Percentiles rank a stretch among this genome's conserved stretches.
Evolutionary conservation across 2,797 vertebrate genomes (phyloP).

Genomic region (Dendrocincla tyrannina): DNA sequence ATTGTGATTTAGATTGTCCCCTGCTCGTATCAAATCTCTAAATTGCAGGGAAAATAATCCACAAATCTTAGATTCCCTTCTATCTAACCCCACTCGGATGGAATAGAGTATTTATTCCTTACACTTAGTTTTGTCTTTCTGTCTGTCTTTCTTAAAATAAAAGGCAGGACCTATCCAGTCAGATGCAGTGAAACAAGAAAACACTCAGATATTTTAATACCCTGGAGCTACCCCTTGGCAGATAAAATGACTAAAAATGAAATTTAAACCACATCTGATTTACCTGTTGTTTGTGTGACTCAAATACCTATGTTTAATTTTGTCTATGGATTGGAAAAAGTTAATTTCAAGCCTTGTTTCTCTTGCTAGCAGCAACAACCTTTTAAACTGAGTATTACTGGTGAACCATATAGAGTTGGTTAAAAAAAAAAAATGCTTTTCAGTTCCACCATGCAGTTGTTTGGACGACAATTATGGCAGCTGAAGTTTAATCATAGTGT

Average conservation of each 20-base stretch:
- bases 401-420: slow-evolving; percentile 73
- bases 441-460: slow-evolving; percentile 81
- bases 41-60: not conserved
- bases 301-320: slow-evolving; percentile 75
- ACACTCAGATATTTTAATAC: slow-evolving; percentile 34
- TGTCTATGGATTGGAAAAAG: slow-evolving; percentile 77
- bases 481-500: slow-evolving; percentile 88
- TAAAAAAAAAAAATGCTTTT: slow-evolving; percentile 74
- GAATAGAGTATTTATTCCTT: not conserved
- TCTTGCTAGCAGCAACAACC: slow-evolving; percentile 77
- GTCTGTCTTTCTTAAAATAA: not conserved
- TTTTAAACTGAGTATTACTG: slow-evolving; percentile 76
- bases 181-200: slow-evolving; percentile 45
- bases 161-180: slow-evolving; percentile 4
- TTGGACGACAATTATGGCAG: slow-evolving; percentile 87
- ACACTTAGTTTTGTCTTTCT: not conserved
- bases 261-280: slow-evolving; percentile 69
- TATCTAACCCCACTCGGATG: not conserved
- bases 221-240: slow-evolving; percentile 23
- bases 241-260: slow-evolving; percentile 44
- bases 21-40: not conserved
- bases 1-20: not conserved
- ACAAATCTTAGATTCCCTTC: not conserved
- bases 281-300: slow-evolving; percentile 73
- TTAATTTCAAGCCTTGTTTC: slow-evolving; percentile 81